Percentiles rank a stretch among this genome's conserved stretches.
Conservation (phyloP, 2,888 invertebrate genomes). For the Marasmarcha lunaedactyla region DNA sequence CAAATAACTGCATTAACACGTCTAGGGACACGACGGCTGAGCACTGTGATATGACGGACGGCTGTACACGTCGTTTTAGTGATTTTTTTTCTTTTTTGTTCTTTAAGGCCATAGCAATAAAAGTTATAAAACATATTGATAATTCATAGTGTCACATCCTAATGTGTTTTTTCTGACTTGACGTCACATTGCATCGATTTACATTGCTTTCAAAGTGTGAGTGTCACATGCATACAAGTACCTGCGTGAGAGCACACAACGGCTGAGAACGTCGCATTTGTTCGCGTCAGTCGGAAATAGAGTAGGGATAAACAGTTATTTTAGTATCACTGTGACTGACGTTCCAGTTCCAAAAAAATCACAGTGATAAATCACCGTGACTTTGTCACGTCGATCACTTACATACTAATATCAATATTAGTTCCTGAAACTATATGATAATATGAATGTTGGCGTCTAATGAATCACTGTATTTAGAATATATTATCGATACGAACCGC, state of each 20-base stretch:
- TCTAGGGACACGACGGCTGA: conserved; percentile 1
- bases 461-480: no score
- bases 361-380: no score
- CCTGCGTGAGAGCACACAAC: conserved; percentile 9
- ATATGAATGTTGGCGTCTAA: not conserved
- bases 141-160: conserved; percentile 3
- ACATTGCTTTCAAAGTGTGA: conserved; percentile 8
- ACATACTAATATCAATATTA: no score
- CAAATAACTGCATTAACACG: not conserved
- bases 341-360: no score
- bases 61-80: conserved; percentile 3
- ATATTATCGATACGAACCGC: no score
- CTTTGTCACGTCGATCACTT: no score
- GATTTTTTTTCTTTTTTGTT: conserved; percentile 2
- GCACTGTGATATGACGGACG: conserved; percentile 3
- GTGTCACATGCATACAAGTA: conserved; percentile 8
- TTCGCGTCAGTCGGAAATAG: conserved; percentile 9
- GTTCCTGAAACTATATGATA: conserved; percentile 6
- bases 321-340: no score
- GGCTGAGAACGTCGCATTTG: conserved; percentile 8
- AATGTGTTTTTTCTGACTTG: conserved; percentile 5
- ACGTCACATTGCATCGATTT: conserved; percentile 9
- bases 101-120: conserved; percentile 1
- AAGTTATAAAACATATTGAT: conserved; percentile 2
- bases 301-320: no score